Conservation (phyloP, 2,888 invertebrate genomes). For the Metopia argyrocephala region DNA sequence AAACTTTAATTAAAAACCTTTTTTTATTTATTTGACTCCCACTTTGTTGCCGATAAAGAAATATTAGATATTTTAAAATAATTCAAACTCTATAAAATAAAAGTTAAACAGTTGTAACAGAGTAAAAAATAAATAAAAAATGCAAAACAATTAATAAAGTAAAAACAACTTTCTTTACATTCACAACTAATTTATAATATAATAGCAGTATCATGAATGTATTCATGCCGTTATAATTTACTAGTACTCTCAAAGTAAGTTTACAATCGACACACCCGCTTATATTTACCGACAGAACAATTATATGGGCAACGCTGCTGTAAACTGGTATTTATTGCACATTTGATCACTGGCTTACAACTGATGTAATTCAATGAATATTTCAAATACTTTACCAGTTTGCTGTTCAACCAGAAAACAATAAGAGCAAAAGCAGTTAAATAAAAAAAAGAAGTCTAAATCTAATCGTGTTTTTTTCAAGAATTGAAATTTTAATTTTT, state of each 20-base stretch:
- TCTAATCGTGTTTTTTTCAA: conserved; percentile 39
- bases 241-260: conserved; percentile 10
- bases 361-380: conserved; percentile 60
- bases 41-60: conserved; percentile 53
- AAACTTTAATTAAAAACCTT: conserved; percentile 24
- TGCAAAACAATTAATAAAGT: conserved; percentile 12
- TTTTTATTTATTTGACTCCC: conserved; percentile 55
- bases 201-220: neutral
- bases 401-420: conserved; percentile 35
- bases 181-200: conserved; percentile 4
- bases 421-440: conserved; percentile 11
- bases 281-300: conserved; percentile 12
- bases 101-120: neutral
- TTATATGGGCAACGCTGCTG: conserved; percentile 9
- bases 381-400: conserved; percentile 62
- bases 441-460: conserved; percentile 24
- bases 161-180: conserved; percentile 58
- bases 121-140: neutral
- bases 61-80: conserved; percentile 26
- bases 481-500: conserved; percentile 41
- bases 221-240: neutral
- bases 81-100: conserved; percentile 19
- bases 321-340: conserved; percentile 63
- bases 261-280: conserved; percentile 63
- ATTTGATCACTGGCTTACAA: conserved; percentile 50